A percentile compares a stretch with the other conserved stretches of the same genome.
Conservation (phyloP, 64 coral and sea anemone species). For the Actinia equina region DNA sequence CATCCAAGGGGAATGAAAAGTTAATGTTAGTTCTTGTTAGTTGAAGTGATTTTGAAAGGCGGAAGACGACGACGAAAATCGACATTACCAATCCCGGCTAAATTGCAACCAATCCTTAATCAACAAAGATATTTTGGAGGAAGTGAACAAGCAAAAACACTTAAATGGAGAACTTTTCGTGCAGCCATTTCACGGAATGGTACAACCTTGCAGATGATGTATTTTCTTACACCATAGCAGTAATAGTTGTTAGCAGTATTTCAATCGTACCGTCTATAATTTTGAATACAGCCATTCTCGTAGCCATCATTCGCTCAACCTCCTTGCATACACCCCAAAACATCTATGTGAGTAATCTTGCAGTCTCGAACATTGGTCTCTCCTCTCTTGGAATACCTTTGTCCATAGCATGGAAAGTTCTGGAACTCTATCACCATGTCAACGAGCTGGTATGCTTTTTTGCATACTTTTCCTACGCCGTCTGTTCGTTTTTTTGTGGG, state of each 20-base stretch:
- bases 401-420: neutral
- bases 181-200: conserved; percentile 1
- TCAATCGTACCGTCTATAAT: neutral
- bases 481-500: neutral
- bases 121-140: neutral
- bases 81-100: too few relatives aligned
- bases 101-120: too few relatives aligned
- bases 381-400: neutral
- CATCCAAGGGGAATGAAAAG: too few relatives aligned
- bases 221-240: neutral
- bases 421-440: neutral
- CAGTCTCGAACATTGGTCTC: neutral
- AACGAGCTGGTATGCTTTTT: neutral
- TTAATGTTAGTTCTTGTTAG: too few relatives aligned
- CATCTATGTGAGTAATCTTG: neutral
- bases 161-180: neutral
- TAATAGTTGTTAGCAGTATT: neutral
- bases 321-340: neutral
- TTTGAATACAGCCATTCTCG: neutral
- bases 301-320: neutral
- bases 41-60: too few relatives aligned
- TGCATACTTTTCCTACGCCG: neutral
- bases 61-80: too few relatives aligned
- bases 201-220: neutral
- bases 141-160: neutral